A percentile compares a stretch with the other conserved stretches of the same genome.
phyloP scores from a whole-genome alignment of 2,888 invertebrate genomes.

The Caenorhabditis sulstoni region DNA sequence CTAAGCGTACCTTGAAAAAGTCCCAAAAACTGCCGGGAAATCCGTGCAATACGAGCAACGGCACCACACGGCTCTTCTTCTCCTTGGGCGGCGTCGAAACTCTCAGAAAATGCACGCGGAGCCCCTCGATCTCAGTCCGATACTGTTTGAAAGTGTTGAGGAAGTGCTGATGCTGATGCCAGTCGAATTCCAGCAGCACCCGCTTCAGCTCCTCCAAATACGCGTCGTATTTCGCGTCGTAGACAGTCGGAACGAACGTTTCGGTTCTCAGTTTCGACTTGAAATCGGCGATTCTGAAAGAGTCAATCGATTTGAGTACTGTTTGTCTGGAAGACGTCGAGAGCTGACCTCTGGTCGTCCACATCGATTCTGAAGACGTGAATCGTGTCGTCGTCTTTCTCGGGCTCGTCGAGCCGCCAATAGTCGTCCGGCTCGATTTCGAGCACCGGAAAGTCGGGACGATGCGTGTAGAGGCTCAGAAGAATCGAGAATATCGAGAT shows the following conservation, averaged over 20 bases:
- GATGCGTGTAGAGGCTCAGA: conserved; percentile 36
- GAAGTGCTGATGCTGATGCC: conserved; percentile 73
- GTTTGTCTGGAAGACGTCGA: too few relatives aligned
- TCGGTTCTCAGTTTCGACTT: conserved; percentile 35
- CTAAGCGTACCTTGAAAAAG: too few relatives aligned
- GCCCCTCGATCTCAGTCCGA: conserved; percentile 71
- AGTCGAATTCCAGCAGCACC: conserved; percentile 66
- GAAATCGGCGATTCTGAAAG: conserved; percentile 31
- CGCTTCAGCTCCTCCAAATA: conserved; percentile 61
- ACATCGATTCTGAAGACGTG: conserved; percentile 44
- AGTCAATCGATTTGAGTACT: too few relatives aligned
- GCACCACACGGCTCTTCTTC: conserved; percentile 57
- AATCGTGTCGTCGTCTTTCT: conserved; percentile 56
- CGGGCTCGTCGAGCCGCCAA: conserved; percentile 46
- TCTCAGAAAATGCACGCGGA: conserved; percentile 68
- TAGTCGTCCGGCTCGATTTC: conserved; percentile 55
- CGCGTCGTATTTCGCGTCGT: conserved; percentile 14
- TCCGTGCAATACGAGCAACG: conserved; percentile 71
- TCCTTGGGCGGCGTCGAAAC: conserved; percentile 59
- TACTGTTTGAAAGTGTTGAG: conserved; percentile 75
- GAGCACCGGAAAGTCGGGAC: conserved; percentile 40
- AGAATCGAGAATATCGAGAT: conserved; percentile 44
- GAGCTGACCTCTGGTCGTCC: conserved; percentile 14
- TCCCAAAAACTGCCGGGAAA: conserved; percentile 74
- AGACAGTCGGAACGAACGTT: conserved; percentile 11